Base-by-base conservation (phyloP, 2,888 invertebrate genomes). In the Gnatocerus cornutus region DNA sequence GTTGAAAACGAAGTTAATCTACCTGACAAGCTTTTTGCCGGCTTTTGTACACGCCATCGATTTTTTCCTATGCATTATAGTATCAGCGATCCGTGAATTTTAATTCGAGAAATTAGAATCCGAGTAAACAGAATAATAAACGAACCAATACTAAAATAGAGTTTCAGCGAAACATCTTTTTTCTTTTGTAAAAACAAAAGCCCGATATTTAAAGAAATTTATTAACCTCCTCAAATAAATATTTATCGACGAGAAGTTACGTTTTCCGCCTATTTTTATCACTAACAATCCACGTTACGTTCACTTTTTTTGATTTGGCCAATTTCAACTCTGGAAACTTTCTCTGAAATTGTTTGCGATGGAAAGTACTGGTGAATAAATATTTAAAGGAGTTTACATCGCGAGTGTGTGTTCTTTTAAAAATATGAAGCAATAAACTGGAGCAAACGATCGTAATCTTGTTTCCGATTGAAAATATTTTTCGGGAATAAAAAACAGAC, bases 181-280 rank as follows among this genome's bases (percentile, higher is more conserved):
- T 63, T 53, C 55, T 45, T 65, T 56, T 43, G 55, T 46, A 37
- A 46, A 46, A 65, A 65, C 56, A 63, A 33, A 65, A 53, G 41
- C 30, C 45, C 30, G 30, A 21, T 13, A 45, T 52, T 52, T 33
- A 61, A 52, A 9, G 43, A 52, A 63, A 63, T 63, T 63, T 63
- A 63, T 63, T 63, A 63, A 63, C 65, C 48, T 37, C 33, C 46
- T 56, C 65, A 29, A 56, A 65, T 65, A 65, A 65, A 65, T 65
- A 65, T 65, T 65, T 65, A 65, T 56, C 46, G 64, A 37, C 41
- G 37, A 41, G 33, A 63, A 63, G 52, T 53, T 53, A 52, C 63
- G 55, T 46, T 45, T 43, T 39, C 37, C 29, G 56, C 46, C 65
- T 65, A 56, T 65, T 56, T 65, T 65, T 56, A 56, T 46, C 30